Conservation (phyloP, 2,797 vertebrate species). For the Propithecus deckenii region DNA sequence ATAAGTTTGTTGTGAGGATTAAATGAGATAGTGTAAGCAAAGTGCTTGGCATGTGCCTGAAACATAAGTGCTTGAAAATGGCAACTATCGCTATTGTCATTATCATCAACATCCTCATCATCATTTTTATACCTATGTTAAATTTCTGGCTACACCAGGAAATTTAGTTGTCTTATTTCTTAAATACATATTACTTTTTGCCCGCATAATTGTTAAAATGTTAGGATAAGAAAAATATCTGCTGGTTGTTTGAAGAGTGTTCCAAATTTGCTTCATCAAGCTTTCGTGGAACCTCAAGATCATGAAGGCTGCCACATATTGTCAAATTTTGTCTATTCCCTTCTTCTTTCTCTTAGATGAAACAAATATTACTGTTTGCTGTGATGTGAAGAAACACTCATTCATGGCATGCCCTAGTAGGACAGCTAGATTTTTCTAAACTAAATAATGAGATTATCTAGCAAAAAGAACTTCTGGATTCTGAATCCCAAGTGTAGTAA, state of each 20-base stretch:
- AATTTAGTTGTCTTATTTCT: not conserved
- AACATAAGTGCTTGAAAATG: too few relatives aligned
- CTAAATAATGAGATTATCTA: not conserved
- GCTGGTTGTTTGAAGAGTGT: not conserved
- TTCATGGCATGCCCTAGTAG: not conserved
- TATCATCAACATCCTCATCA: not conserved
- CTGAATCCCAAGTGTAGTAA: not conserved
- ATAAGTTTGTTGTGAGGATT: not conserved
- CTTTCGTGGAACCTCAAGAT: not conserved
- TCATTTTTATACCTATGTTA: not conserved
- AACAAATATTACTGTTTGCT: not conserved
- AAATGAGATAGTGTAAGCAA: not conserved
- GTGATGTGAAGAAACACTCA: not conserved
- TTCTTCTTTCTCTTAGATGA: not conserved
- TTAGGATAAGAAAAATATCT: not conserved
- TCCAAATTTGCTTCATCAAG: not conserved
- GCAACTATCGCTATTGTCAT: fast-evolving
- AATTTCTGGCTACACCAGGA: not conserved
- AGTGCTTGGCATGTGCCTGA: not conserved
- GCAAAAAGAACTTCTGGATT: not conserved
- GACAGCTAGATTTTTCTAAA: not conserved
- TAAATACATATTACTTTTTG: not conserved
- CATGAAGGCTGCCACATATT: not conserved
- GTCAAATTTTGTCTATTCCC: not conserved
- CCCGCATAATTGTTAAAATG: not conserved